phyloP scores from a whole-genome alignment of 2,888 invertebrate species.

The Idaea aversata region DNA sequence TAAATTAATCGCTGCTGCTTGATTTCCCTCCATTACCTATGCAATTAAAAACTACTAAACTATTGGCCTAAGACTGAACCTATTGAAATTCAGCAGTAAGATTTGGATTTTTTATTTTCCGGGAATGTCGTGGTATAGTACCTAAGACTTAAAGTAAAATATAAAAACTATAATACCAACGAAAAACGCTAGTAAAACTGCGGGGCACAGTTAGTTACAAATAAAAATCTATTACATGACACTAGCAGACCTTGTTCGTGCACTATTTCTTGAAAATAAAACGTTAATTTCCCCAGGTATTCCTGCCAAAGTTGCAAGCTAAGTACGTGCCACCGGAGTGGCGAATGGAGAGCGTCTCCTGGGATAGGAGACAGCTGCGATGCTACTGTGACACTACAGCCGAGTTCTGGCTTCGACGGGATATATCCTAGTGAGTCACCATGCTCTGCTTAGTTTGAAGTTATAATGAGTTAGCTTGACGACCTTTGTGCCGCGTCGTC shows the following conservation, averaged over 20 bases:
- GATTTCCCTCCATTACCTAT: background rate
- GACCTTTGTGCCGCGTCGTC: too few relatives aligned
- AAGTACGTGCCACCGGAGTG: constrained; percentile 53
- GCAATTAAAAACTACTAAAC: background rate
- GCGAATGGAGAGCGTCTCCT: constrained; percentile 51
- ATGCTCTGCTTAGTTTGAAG: background rate
- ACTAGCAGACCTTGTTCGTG: background rate
- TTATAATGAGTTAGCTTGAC: background rate
- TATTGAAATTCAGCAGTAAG: background rate
- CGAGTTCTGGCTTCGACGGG: constrained; percentile 39
- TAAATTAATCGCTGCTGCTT: background rate
- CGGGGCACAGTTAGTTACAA: too few relatives aligned
- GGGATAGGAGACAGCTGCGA: constrained; percentile 51
- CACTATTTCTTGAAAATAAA: background rate
- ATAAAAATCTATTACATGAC: background rate
- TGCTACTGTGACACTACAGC: constrained; percentile 34
- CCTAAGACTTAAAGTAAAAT: background rate
- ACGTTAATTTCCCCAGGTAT: constrained; percentile 32
- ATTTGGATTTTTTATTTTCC: background rate
- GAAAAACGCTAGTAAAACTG: too few relatives aligned
- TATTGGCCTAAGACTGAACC: background rate
- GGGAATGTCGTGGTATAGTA: background rate
- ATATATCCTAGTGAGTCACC: constrained; percentile 10
- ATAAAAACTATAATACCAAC: background rate
- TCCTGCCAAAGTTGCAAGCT: constrained; percentile 27